Evolutionary conservation across 2,888 invertebrate genomes (phyloP).

Genomic region (Oscheius myriophilus): DNA sequence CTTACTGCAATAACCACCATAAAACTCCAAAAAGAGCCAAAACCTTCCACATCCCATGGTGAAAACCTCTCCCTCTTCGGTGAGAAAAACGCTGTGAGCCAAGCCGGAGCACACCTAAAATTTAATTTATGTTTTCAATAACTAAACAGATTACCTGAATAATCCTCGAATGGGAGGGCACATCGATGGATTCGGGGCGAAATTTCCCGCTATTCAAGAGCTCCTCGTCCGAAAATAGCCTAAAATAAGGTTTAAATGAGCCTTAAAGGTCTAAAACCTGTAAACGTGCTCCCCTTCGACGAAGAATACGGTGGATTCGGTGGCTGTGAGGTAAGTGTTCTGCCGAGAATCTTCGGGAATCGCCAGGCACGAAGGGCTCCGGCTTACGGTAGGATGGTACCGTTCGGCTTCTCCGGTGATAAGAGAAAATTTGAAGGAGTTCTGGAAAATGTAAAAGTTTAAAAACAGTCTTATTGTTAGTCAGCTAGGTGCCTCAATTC

Average conservation of each 20-base stretch:
- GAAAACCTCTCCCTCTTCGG: not conserved
- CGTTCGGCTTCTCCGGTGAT: too few species aligned
- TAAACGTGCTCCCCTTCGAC: too few species aligned
- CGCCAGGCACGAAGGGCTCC: too few species aligned
- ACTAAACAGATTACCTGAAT: not conserved
- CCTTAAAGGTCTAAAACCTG: slow-evolving; percentile 1
- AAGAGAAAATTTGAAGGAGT: too few species aligned
- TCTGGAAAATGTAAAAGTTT: too few species aligned
- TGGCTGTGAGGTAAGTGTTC: too few species aligned
- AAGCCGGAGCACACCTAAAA: slow-evolving; percentile 8
- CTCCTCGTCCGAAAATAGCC: not conserved
- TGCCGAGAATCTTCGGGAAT: too few species aligned
- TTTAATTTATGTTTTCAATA: not conserved
- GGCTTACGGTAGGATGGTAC: too few species aligned
- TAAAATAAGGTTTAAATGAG: not conserved
- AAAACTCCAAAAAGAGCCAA: not conserved
- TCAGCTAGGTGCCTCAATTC: too few species aligned
- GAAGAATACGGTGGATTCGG: too few species aligned
- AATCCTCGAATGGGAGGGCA: not conserved
- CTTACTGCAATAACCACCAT: not conserved
- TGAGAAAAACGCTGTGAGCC: not conserved
- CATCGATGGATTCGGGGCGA: not conserved
- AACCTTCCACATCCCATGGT: slow-evolving; percentile 1
- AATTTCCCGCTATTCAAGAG: not conserved
- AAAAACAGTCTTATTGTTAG: too few species aligned